Conservation (phyloP, 2,113 vertebrate species). For the Crotophaga sulcirostris region DNA sequence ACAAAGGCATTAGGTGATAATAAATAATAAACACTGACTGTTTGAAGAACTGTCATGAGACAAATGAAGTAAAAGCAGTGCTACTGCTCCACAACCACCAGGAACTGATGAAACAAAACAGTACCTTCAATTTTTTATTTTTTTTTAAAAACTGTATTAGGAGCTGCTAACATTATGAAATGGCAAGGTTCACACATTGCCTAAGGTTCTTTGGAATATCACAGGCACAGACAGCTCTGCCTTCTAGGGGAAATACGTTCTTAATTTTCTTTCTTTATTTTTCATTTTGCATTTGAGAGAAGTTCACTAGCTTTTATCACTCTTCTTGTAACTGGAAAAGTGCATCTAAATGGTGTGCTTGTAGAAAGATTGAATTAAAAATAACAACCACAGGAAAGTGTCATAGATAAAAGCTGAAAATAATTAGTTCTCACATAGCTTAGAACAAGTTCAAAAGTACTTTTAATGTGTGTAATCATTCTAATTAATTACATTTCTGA, state of each 20-base stretch:
- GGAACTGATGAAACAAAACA: background rate
- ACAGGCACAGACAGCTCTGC: background rate
- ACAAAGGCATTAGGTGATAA: background rate
- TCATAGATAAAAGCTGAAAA: background rate
- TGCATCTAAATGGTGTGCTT: background rate
- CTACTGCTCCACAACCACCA: background rate
- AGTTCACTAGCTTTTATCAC: background rate
- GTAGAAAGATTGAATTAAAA: background rate
- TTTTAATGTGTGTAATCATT: background rate
- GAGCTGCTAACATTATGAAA: background rate
- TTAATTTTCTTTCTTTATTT: background rate
- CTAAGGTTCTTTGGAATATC: background rate
- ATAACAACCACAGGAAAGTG: background rate
- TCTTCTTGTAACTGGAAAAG: no score
- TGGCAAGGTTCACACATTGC: background rate
- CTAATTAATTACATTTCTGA: background rate
- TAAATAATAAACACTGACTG: background rate
- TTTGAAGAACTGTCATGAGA: background rate
- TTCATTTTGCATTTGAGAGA: background rate
- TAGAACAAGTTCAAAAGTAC: background rate
- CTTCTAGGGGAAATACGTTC: background rate
- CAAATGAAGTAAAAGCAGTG: background rate
- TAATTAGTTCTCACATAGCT: background rate
- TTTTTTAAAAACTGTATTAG: no score
- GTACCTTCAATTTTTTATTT: no score